Evolutionary conservation across 1,140 invertebrate genomes (phyloP).

Genomic region (Drosophila sucinea): DNA sequence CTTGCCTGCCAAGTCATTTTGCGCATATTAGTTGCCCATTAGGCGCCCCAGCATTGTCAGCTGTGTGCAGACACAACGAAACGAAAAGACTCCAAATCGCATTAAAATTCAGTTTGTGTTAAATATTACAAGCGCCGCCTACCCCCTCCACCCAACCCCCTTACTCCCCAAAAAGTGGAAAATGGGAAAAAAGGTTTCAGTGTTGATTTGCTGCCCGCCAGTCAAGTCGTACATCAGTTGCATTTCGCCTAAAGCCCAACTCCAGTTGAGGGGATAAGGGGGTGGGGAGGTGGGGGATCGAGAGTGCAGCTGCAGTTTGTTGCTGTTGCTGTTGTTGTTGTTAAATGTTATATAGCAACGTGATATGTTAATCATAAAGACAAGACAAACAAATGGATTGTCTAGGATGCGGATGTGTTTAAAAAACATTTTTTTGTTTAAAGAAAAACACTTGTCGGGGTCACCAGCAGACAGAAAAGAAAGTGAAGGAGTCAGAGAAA

Average conservation of each 20-base stretch:
- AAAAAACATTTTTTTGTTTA: slow-evolving; percentile 16
- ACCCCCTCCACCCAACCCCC: background rate
- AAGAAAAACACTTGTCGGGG: slow-evolving; percentile 41
- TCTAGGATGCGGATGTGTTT: slow-evolving; percentile 60
- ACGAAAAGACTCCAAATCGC: slow-evolving; percentile 48
- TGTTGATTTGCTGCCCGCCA: slow-evolving; percentile 74
- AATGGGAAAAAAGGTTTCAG: slow-evolving; percentile 63
- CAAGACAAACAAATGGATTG: slow-evolving; percentile 41
- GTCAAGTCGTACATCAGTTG: slow-evolving; percentile 51
- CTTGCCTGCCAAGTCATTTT: slow-evolving; percentile 77
- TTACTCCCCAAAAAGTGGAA: slow-evolving; percentile 19
- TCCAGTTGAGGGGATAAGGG: background rate
- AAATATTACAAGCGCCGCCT: slow-evolving; percentile 74
- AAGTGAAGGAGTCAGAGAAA: background rate
- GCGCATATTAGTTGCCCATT: slow-evolving; percentile 80
- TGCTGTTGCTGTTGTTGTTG: slow-evolving; percentile 22
- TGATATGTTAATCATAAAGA: slow-evolving; percentile 74
- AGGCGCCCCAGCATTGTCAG: slow-evolving; percentile 67
- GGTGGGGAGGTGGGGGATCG: background rate
- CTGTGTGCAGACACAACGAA: slow-evolving; percentile 9
- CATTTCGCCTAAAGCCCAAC: slow-evolving; percentile 3
- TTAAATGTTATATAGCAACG: slow-evolving; percentile 73
- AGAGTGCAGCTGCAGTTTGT: slow-evolving; percentile 50
- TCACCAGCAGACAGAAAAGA: background rate
- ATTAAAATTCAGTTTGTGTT: slow-evolving; percentile 80